Evolutionary conservation across 2,113 vertebrate genomes (phyloP).

Genomic region (Erythrolamprus reginae): DNA sequence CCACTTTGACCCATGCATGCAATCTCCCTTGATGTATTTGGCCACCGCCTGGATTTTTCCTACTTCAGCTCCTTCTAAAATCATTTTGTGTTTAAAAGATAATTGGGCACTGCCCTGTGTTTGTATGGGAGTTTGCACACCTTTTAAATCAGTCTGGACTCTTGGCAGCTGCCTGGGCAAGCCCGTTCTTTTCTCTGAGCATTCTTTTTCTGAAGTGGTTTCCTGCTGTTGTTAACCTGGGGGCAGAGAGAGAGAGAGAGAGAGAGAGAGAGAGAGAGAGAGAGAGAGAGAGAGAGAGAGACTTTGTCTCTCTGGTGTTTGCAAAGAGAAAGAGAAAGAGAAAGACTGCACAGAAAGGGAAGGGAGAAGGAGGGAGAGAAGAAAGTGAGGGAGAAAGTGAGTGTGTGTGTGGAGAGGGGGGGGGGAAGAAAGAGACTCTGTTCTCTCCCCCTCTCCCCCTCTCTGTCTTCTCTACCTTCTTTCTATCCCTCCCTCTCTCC

Average conservation of each 20-base stretch:
- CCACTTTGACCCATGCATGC: not conserved
- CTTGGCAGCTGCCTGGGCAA: not conserved
- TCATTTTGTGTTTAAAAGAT: not conserved
- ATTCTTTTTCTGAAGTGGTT: not conserved
- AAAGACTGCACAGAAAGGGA: no score
- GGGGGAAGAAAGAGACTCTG: no score
- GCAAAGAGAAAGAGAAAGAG: no score
- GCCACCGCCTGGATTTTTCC: not conserved
- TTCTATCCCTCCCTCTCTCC: no score
- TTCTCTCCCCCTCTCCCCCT: no score
- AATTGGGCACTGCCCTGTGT: not conserved
- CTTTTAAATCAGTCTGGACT: not conserved
- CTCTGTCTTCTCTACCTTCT: no score
- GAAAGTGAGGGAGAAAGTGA: no score
- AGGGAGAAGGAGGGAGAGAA: no score
- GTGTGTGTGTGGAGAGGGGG: no score
- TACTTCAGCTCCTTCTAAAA: not conserved
- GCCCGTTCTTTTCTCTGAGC: not conserved
- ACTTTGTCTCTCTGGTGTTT: no score
- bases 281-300: no score
- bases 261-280: no score
- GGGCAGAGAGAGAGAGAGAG: not conserved
- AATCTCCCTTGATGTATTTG: not conserved
- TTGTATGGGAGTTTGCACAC: not conserved
- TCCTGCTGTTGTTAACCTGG: not conserved